These are phyloP conservation scores for Branchellion lobata DNA, from an alignment of 2,888 invertebrate species.

Conservation along the genomic window DNA sequence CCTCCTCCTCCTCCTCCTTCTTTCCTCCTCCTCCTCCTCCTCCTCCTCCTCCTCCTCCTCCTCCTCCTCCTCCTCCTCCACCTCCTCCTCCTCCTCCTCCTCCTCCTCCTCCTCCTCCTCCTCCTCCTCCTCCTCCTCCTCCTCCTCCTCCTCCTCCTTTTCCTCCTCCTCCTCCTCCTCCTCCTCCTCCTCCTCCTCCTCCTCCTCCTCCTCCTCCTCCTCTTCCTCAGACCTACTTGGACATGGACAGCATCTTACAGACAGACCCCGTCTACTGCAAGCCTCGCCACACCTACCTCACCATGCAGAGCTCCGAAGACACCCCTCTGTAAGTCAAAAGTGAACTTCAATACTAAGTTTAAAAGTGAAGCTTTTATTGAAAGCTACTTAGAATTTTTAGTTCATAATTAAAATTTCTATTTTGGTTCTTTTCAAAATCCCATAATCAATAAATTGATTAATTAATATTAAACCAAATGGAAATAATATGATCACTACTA, in stretches of 20 bases:
- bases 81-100: neutral
- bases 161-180: neutral
- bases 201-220: neutral
- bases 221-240: slow-evolving; percentile 22
- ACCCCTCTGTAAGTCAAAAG: neutral
- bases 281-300: slow-evolving; percentile 3
- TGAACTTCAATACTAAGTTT: neutral
- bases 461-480: too few species aligned
- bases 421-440: neutral
- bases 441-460: too few species aligned
- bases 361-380: neutral
- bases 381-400: neutral
- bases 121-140: neutral
- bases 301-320: neutral
- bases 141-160: neutral
- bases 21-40: neutral
- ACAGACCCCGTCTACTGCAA: slow-evolving; percentile 16
- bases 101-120: neutral
- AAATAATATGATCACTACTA: too few species aligned
- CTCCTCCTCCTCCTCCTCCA: neutral
- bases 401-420: neutral
- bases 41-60: neutral
- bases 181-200: neutral
- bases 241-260: neutral
- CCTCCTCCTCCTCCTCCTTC: too few species aligned